phyloP scores from a whole-genome alignment of 1,140 invertebrate species.

The Meloidogyne chitwoodi region DNA sequence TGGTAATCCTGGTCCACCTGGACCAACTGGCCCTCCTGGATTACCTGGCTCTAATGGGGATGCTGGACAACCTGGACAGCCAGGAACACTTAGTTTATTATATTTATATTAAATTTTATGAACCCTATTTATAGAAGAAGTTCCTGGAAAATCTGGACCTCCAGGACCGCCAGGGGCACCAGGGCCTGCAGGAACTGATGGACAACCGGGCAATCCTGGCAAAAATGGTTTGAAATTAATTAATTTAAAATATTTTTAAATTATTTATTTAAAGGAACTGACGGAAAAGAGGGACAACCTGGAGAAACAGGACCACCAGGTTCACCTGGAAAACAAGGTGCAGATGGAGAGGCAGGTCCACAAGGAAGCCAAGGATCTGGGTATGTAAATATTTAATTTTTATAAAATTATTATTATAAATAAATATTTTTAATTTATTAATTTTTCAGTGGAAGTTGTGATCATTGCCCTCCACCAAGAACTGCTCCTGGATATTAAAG shows the following conservation, averaged over 20 bases:
- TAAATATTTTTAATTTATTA: neutral
- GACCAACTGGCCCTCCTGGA: slow-evolving; percentile 3
- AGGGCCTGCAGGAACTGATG: slow-evolving; percentile 2
- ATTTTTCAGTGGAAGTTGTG: slow-evolving; percentile 9
- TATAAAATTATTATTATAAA: too few relatives aligned
- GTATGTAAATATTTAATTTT: neutral
- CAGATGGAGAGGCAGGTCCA: slow-evolving; percentile 1
- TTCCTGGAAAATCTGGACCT: slow-evolving; percentile 4
- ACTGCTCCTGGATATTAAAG: slow-evolving; percentile 11
- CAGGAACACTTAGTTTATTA: neutral
- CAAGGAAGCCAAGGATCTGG: slow-evolving; percentile 15
- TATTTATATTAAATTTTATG: neutral
- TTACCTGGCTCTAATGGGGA: neutral
- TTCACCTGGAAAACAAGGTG: neutral
- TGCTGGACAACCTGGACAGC: neutral
- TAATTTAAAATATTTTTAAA: neutral
- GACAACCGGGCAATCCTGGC: neutral
- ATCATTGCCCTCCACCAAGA: slow-evolving; percentile 14
- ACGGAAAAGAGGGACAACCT: slow-evolving; percentile 1
- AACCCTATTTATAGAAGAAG: neutral
- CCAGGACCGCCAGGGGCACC: neutral
- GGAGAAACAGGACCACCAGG: slow-evolving; percentile 11
- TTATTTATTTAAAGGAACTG: neutral
- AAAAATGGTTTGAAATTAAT: neutral
- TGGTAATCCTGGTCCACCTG: slow-evolving; percentile 9